Conservation (phyloP, 2,888 invertebrate species). For the Volucella inanis region DNA sequence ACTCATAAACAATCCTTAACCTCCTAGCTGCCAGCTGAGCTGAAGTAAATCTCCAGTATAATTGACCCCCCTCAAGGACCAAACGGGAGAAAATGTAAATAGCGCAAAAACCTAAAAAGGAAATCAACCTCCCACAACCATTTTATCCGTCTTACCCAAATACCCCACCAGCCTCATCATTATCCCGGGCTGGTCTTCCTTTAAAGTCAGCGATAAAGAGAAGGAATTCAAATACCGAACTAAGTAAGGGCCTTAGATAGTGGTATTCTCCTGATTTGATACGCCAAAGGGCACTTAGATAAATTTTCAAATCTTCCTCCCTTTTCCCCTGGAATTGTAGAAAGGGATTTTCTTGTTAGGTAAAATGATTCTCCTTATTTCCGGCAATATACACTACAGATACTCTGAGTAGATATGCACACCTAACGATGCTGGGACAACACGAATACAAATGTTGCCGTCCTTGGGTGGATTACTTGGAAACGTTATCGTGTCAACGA, state of each 20-base stretch:
- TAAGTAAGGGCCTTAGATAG: conserved; percentile 17
- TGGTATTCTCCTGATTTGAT: conserved; percentile 59
- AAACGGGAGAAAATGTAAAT: conserved; percentile 30
- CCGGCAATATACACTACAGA: neutral
- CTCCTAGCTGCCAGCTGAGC: neutral
- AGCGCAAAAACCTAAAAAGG: conserved; percentile 40
- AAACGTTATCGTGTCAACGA: conserved; percentile 46
- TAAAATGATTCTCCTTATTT: conserved; percentile 10
- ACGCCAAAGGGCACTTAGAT: conserved; percentile 52
- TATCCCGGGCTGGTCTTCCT: conserved; percentile 1
- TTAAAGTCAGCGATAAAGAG: conserved; percentile 53
- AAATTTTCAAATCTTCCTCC: conserved; percentile 41
- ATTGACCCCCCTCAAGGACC: conserved; percentile 29
- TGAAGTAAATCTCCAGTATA: conserved; percentile 55
- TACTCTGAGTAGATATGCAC: neutral
- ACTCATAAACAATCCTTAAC: conserved; percentile 47
- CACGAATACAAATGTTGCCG: conserved; percentile 44
- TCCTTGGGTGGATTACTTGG: conserved; percentile 47
- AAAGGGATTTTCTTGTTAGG: conserved; percentile 8
- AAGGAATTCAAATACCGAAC: conserved; percentile 54
- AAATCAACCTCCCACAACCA: conserved; percentile 23
- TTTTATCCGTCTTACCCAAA: neutral
- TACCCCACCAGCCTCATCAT: conserved; percentile 6
- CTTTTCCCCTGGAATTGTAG: neutral
- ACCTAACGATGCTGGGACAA: conserved; percentile 23